These are phyloP conservation scores for Odobenus rosmarus DNA, from an alignment of 2,113 vertebrate genomes.

Conservation along the genomic window DNA sequence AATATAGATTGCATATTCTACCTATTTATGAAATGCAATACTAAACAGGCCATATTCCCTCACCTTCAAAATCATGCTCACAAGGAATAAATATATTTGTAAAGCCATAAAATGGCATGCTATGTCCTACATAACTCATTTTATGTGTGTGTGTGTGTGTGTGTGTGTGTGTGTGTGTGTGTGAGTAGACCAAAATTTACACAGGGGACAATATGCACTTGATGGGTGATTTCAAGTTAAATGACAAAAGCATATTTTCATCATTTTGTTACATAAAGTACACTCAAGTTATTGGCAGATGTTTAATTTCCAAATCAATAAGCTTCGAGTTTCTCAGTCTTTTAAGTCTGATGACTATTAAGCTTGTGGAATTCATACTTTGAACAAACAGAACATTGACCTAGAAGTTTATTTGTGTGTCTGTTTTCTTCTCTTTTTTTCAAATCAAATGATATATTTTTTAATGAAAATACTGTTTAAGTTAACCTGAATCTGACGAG, in stretches of 20 bases:
- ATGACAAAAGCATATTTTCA: constrained; percentile 55
- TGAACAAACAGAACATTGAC: background rate
- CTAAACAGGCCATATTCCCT: constrained; percentile 10
- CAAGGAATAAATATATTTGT: background rate
- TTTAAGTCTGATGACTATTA: constrained; percentile 58
- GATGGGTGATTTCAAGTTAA: constrained; percentile 56
- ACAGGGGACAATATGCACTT: background rate
- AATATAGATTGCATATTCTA: constrained; percentile 34
- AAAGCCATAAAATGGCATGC: background rate
- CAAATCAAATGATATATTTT: constrained; percentile 15
- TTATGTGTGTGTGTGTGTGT: background rate
- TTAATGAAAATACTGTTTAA: constrained; percentile 34
- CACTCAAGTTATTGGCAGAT: constrained; percentile 58
- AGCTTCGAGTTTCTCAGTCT: constrained; percentile 18
- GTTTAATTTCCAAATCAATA: constrained; percentile 73
- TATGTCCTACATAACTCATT: background rate
- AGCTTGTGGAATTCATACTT: constrained; percentile 28
- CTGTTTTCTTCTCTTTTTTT: background rate
- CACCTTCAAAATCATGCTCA: constrained; percentile 58
- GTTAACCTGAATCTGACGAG: background rate
- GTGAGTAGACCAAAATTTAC: constrained; percentile 39
- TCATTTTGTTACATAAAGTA: constrained; percentile 66
- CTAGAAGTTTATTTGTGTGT: background rate
- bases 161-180: background rate
- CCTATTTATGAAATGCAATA: constrained; percentile 52